Base-by-base conservation (phyloP, 1,140 invertebrate species). In the Drosophila ercepeae region DNA sequence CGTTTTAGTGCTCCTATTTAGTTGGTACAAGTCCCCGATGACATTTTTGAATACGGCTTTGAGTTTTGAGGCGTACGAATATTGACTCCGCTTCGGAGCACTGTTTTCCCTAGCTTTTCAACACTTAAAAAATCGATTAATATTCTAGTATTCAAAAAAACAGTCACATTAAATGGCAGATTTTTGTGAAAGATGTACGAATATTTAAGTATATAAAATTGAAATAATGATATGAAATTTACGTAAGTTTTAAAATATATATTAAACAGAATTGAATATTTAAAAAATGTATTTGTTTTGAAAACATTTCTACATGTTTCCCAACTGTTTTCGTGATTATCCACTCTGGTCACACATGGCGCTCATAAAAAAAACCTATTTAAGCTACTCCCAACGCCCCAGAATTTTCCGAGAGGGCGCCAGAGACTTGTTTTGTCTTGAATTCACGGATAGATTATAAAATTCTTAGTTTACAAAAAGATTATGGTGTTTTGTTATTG, bases 21-120 rank as follows among this genome's bases (percentile, higher is more conserved):
- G 29, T 13, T 16, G 6, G 16, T 5, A 18, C 7, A 48, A 36
- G 59, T 9, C 8, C 13, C 34, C 13, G 11, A 41, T 48, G 13
- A 41, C 60, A 64, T 63, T 60, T 36, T 48, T 45, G 3, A 61
- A 39, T 27, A 9, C n/a, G 23, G 27, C 60, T 27, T 64, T 11
- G 29, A 32, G 21, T 21, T 21, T 21, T 11, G 25, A 27, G 5
- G 25, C 7, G 5, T 27, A 7, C 5, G 25, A 7, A 7, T 27
- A 0, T 27, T 27, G 4, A 6, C 7, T 7, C 1, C 25, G 25
- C 4, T 27, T 7, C 7, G 2, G 0, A 27, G 1, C 25, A 27
- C 25, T 27, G 6, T 27, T 7, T 27, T 27, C 1, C n/a, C n/a
- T 7, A 7, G 32, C 11, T 6, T 34, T 4, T 4, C 11, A 13